Percentiles rank a stretch among this genome's conserved stretches.
Evolutionary conservation across 2,797 vertebrate genomes (phyloP).

Genomic region (Xenopus petersii): DNA sequence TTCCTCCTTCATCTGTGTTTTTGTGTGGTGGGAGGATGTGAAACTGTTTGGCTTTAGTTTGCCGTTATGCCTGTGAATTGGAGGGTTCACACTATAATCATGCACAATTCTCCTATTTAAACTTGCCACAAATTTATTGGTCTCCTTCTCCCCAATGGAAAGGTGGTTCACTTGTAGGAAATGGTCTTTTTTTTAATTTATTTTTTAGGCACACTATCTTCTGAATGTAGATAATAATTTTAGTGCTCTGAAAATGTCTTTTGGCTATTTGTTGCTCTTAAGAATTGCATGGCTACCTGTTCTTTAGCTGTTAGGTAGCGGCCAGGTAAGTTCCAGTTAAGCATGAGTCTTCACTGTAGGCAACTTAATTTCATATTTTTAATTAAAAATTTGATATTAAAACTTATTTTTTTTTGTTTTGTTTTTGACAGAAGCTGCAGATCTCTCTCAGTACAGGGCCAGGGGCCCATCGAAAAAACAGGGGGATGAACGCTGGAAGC

Average conservation of each 20-base stretch:
- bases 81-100: conserved; percentile 54
- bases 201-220: conserved; percentile 1
- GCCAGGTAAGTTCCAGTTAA: conserved; percentile 48
- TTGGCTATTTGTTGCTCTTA: conserved; percentile 4
- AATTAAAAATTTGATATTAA: conserved; percentile 66
- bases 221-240: neutral
- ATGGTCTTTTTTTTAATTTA: neutral
- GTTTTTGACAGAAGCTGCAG: conserved; percentile 77
- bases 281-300: conserved; percentile 25
- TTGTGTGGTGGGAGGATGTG: conserved; percentile 69
- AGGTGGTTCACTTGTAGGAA: conserved; percentile 68
- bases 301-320: conserved; percentile 19
- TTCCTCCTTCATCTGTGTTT: conserved; percentile 61
- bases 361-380: conserved; percentile 45
- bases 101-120: conserved; percentile 6
- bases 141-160: conserved; percentile 75
- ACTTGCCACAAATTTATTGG: conserved; percentile 33
- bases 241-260: neutral
- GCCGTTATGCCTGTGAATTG: conserved; percentile 76
- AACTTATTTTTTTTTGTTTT: conserved; percentile 73
- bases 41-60: conserved; percentile 71
- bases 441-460: conserved; percentile 73
- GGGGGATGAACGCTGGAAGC: conserved; percentile 59
- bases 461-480: conserved; percentile 53
- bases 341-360: conserved; percentile 61